A percentile compares a stretch with the other conserved stretches of the same genome.
Conservation (phyloP, 2,888 invertebrate species). For the Cylloceria caligata region DNA sequence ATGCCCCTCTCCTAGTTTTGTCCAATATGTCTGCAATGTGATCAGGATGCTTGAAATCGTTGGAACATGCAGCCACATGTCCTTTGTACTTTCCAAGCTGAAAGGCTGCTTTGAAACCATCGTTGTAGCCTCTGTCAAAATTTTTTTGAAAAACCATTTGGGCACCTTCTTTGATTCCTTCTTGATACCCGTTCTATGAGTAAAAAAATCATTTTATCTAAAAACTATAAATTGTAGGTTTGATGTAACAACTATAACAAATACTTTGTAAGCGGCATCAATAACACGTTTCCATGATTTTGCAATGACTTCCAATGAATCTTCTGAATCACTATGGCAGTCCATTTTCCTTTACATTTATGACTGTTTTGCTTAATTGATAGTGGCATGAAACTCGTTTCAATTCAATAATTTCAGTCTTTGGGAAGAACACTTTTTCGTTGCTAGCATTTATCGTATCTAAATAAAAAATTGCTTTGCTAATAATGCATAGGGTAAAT, state of each 20-base stretch:
- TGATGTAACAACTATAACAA: neutral
- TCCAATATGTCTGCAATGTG: constrained; percentile 75
- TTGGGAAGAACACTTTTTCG: no score
- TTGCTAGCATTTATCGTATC: no score
- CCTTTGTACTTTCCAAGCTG: constrained; percentile 86
- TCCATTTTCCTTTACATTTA: constrained; percentile 50
- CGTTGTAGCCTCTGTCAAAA: constrained; percentile 89
- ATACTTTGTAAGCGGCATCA: constrained; percentile 76
- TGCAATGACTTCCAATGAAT: constrained; percentile 75
- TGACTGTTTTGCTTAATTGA: neutral
- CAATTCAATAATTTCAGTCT: neutral
- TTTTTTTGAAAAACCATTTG: constrained; percentile 88
- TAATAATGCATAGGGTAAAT: no score
- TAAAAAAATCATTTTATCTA: constrained; percentile 21
- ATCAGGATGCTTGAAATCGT: constrained; percentile 71
- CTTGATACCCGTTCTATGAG: constrained; percentile 88
- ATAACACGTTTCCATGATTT: constrained; percentile 78
- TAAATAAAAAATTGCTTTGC: no score
- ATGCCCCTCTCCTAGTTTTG: constrained; percentile 77
- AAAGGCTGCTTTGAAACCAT: constrained; percentile 88
- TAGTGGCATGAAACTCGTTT: neutral
- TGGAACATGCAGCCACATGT: constrained; percentile 68
- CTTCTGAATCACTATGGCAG: constrained; percentile 68
- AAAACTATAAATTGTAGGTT: neutral
- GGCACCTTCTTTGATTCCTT: constrained; percentile 89